Base-by-base conservation (phyloP, 1,140 invertebrate species). In the Ylistrum balloti region DNA sequence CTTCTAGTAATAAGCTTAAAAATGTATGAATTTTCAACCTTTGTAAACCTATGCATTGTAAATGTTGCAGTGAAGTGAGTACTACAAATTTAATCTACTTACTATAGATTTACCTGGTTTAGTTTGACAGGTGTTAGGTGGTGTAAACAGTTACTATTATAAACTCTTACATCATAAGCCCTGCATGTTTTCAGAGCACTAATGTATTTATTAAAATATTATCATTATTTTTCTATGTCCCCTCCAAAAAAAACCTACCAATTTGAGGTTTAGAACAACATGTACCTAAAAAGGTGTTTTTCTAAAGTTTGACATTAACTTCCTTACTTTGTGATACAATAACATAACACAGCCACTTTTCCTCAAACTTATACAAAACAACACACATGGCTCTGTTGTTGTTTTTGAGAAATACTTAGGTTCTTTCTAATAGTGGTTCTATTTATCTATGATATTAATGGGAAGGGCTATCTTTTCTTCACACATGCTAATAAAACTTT, bases 171-270 rank as follows among this genome's bases (percentile, higher is more conserved):
- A 11, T 74, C 56, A 74, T 74, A 74, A 74, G 56, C 56, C 56
- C 17, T n/a, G 22, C 5, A 28, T 74, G 56, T 74, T 74, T 74
- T 74, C 15, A 74, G 56, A 74, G 56, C 56, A 74, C 56, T 74
- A 74, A 74, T 74, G 56, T 74, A 74, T 74, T 28, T 74, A 74
- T 74, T 74, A 74, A 48, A 74, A 74, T 74, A 74, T 74, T 74
- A 74, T 74, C 56, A 74, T 74, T 74, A 5, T 28, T 74, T 74
- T 74, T 74, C 28, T 74, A 28, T 74, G 22, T 74, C 22, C 56
- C n/a, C n/a, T n/a, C n/a, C n/a, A n/a, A 74, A 28, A 28, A 74
- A 74, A 74, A 28, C 28, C n/a, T 74, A 74, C 56, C 56, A 28
- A 17, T 74, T 74, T 5, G 56, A 28, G 9, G 56, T 74, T 74